Conservation (phyloP, 2,888 invertebrate genomes). For the Tipula vernalis region DNA sequence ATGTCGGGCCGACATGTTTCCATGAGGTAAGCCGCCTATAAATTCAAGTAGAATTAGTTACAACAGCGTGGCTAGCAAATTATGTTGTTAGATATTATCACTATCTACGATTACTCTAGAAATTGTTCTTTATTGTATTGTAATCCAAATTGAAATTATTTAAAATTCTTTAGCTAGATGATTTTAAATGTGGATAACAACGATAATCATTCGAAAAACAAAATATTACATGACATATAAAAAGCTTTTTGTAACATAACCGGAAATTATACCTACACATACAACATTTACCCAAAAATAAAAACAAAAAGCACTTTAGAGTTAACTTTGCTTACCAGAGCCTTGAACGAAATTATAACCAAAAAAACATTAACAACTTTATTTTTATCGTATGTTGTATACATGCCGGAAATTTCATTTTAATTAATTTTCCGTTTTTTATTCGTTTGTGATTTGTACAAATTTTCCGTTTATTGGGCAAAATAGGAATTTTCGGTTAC, state of each 20-base stretch:
- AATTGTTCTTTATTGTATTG: too few relatives aligned
- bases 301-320: not conserved
- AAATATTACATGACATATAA: not conserved
- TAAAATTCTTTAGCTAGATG: not conserved
- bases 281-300: not conserved
- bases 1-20: too few relatives aligned
- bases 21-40: too few relatives aligned
- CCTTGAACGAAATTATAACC: not conserved
- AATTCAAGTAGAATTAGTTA: too few relatives aligned
- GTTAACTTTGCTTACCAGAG: not conserved
- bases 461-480: not conserved
- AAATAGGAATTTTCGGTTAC: not conserved
- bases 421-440: not conserved
- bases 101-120: too few relatives aligned
- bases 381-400: not conserved
- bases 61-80: too few relatives aligned
- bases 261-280: not conserved
- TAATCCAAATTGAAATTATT: not conserved
- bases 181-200: not conserved
- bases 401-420: not conserved
- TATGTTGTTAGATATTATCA: too few relatives aligned
- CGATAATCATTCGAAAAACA: not conserved
- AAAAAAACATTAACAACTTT: not conserved
- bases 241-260: not conserved
- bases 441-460: not conserved